These are phyloP conservation scores for Pyrochroa serraticornis DNA, from an alignment of 2,888 invertebrate species.

Conservation along the genomic window DNA sequence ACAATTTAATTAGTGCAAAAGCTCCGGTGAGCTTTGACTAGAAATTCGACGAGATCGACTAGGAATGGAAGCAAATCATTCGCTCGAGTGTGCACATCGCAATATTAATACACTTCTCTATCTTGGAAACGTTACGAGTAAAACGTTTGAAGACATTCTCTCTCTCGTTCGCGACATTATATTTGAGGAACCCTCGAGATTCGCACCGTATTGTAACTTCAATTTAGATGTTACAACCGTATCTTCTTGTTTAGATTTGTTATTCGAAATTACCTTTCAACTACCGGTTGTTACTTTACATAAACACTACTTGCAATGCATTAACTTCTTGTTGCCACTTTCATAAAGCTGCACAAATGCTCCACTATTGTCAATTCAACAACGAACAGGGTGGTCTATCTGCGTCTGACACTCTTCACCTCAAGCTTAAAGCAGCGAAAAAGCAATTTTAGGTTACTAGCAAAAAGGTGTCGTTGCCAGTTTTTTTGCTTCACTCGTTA, in stretches of 20 bases:
- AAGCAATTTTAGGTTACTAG: too few species aligned
- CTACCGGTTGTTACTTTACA: not conserved
- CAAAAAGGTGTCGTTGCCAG: too few species aligned
- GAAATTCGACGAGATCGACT: not conserved
- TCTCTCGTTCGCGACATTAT: conserved; percentile 20
- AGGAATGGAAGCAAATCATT: conserved; percentile 25
- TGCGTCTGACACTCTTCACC: too few species aligned
- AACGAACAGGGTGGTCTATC: too few species aligned
- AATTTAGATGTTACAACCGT: conserved; percentile 9
- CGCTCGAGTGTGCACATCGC: conserved; percentile 22
- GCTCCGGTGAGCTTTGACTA: not conserved
- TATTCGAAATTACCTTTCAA: conserved; percentile 8
- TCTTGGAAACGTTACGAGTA: conserved; percentile 7
- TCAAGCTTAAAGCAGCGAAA: too few species aligned
- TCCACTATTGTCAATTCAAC: too few species aligned
- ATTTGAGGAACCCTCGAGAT: conserved; percentile 25
- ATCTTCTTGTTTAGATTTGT: conserved; percentile 25
- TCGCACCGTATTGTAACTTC: conserved; percentile 17
- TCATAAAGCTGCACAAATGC: too few species aligned
- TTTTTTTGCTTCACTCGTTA: too few species aligned
- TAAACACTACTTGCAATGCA: not conserved
- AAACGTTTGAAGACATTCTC: conserved; percentile 14
- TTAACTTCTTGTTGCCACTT: not conserved
- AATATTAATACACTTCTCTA: conserved; percentile 24
- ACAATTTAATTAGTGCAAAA: not conserved